These are phyloP conservation scores for Sipha maydis DNA, from an alignment of 2,888 invertebrate species.

Conservation along the genomic window DNA sequence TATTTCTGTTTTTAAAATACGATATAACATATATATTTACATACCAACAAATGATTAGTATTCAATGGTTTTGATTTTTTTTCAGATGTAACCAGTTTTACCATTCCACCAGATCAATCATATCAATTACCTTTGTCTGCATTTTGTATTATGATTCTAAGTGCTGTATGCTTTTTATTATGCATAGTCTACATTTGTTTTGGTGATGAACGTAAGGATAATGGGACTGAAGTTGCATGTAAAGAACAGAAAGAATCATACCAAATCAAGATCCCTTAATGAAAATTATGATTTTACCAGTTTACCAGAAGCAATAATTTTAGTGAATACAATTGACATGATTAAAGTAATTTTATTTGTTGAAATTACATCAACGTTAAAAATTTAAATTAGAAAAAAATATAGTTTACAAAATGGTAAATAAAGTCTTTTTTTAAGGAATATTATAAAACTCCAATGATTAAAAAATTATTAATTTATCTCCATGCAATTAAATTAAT, in stretches of 20 bases:
- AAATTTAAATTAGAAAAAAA: slow-evolving; percentile 50
- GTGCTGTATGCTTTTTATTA: neutral
- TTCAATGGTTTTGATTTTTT: neutral
- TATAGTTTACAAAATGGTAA: slow-evolving; percentile 59
- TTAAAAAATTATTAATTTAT: slow-evolving; percentile 48
- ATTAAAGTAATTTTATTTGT: slow-evolving; percentile 44
- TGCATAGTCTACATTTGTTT: neutral
- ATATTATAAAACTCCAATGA: slow-evolving; percentile 49
- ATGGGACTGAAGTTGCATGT: neutral
- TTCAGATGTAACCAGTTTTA: neutral
- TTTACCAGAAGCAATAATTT: neutral
- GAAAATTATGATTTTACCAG: neutral
- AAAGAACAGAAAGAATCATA: neutral
- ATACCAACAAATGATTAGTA: neutral
- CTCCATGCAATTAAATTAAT: slow-evolving; percentile 52
- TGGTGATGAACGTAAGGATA: neutral
- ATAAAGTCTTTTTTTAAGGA: slow-evolving; percentile 57
- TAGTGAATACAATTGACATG: neutral
- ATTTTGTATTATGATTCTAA: neutral
- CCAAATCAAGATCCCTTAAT: neutral
- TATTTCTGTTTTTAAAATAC: neutral
- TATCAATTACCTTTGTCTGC: neutral
- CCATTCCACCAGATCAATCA: neutral
- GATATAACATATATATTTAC: neutral
- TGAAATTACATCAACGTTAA: slow-evolving; percentile 48